These are phyloP conservation scores for Allolobophora icterica DNA, from an alignment of 2,888 invertebrate genomes.

Conservation along the genomic window DNA sequence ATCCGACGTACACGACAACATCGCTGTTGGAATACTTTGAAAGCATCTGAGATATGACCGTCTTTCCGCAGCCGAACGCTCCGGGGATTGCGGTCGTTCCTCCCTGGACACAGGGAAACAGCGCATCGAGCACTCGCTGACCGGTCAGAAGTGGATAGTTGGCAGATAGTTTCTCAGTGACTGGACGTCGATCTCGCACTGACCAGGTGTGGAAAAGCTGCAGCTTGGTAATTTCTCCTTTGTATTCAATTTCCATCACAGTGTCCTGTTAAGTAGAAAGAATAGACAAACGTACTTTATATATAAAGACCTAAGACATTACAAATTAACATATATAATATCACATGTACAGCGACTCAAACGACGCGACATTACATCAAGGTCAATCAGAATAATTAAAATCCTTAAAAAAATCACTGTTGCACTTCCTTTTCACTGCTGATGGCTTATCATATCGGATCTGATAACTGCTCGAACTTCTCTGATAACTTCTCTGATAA, in stretches of 20 bases:
- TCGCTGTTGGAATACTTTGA: conserved; percentile 99
- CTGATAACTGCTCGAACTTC: no score
- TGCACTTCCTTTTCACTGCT: no score
- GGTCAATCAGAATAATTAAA: no score
- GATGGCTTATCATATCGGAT: no score
- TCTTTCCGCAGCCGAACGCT: conserved; percentile 99
- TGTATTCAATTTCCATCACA: conserved; percentile 97
- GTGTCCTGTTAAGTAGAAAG: conserved; percentile 74
- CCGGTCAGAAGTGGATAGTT: conserved; percentile 98
- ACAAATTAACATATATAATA: no score
- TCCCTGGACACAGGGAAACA: conserved; percentile 99
- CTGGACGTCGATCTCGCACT: conserved; percentile 94
- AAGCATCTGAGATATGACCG: conserved; percentile 98
- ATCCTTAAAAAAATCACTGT: no score
- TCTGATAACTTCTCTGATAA: no score
- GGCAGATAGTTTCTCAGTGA: conserved; percentile 95
- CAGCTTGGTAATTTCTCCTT: conserved; percentile 88
- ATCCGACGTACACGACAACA: conserved; percentile 98
- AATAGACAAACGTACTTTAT: background rate
- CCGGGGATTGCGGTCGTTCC: conserved; percentile 99
- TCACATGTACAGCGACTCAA: no score
- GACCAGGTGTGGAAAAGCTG: conserved; percentile 99
- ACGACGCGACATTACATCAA: no score
- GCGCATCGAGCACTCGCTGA: conserved; percentile 94
- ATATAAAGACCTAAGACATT: no score